phyloP scores from a whole-genome alignment of 2,888 invertebrate genomes.

The Stenichneumon culpator region DNA sequence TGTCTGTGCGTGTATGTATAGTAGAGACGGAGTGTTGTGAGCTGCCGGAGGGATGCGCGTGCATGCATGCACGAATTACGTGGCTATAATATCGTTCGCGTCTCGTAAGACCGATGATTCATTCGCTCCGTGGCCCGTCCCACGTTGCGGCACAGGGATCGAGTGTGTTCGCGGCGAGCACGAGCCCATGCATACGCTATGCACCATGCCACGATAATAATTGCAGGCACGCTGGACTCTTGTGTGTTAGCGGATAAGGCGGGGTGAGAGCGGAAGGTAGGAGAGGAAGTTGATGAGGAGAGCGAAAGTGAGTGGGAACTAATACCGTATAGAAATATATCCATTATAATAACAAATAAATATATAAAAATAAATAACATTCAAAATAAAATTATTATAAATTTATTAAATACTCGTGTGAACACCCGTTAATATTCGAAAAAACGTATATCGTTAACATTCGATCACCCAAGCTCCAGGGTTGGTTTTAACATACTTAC shows the following conservation, averaged over 20 bases:
- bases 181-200: conserved; percentile 30
- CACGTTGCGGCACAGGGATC: conserved; percentile 56
- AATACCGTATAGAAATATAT: conserved; percentile 9
- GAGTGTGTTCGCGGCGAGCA: conserved; percentile 51
- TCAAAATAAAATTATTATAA: not conserved
- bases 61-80: conserved; percentile 63
- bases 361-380: not conserved
- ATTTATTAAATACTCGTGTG: not conserved
- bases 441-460: no score
- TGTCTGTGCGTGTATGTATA: conserved; percentile 6
- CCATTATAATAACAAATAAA: not conserved
- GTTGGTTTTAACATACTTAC: no score
- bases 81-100: conserved; percentile 60
- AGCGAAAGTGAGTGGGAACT: conserved; percentile 37
- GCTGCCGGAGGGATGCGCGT: conserved; percentile 37
- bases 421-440: not conserved
- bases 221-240: conserved; percentile 42
- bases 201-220: conserved; percentile 28
- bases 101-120: conserved; percentile 65
- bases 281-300: conserved; percentile 56
- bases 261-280: conserved; percentile 23
- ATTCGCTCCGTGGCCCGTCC: conserved; percentile 61
- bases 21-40: conserved; percentile 24
- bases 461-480: no score
- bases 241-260: conserved; percentile 31